Conservation (phyloP, 2,113 vertebrate species). For the Bubo scandiacus region DNA sequence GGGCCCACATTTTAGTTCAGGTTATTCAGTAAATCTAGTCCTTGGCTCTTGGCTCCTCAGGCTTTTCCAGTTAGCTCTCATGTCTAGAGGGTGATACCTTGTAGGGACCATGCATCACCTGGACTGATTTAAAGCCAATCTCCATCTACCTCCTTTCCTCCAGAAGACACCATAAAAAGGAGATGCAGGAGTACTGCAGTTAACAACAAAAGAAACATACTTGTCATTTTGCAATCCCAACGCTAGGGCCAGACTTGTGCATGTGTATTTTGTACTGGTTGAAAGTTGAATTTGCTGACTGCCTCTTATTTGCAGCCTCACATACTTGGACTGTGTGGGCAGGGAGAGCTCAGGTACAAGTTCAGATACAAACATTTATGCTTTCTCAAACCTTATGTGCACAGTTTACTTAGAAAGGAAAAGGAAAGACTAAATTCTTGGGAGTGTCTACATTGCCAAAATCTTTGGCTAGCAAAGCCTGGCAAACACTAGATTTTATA, state of each 20-base stretch:
- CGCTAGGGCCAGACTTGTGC: background rate
- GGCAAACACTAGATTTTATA: background rate
- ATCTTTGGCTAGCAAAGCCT: background rate
- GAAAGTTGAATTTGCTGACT: background rate
- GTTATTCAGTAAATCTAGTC: background rate
- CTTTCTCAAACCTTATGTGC: background rate
- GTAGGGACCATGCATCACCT: background rate
- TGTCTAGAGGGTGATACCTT: background rate
- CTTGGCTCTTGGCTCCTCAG: background rate
- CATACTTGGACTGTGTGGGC: background rate
- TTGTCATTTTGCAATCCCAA: background rate
- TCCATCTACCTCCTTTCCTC: background rate
- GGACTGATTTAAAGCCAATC: background rate
- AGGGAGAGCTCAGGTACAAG: background rate
- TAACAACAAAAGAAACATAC: background rate
- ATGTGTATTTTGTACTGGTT: background rate
- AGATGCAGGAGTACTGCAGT: background rate
- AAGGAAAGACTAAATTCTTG: background rate
- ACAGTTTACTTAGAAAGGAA: background rate
- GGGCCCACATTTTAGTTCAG: background rate
- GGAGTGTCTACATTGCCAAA: background rate
- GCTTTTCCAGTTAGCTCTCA: background rate
- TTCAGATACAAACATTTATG: background rate
- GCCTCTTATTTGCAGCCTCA: background rate
- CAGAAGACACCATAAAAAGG: background rate